Conservation (phyloP, 2,888 invertebrate species). For the Graphium colonna region DNA sequence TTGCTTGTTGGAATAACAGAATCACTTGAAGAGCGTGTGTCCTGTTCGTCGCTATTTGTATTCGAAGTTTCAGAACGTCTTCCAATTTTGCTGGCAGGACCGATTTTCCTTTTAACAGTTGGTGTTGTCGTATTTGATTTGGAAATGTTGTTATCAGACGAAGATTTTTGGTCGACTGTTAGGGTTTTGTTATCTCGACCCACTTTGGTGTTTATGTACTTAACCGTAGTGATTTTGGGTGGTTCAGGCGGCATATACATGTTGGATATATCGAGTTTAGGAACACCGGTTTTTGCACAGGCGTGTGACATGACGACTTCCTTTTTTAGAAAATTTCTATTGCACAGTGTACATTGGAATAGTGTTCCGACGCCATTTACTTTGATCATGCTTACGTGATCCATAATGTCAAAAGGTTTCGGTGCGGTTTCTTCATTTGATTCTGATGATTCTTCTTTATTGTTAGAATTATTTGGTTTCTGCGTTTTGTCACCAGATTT, state of each 20-base stretch:
- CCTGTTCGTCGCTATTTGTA: constrained; percentile 29
- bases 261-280: constrained; percentile 49
- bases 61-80: constrained; percentile 25
- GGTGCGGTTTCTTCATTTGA: constrained; percentile 20
- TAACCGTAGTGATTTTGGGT: constrained; percentile 57
- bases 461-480: not conserved
- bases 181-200: constrained; percentile 37
- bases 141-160: constrained; percentile 28
- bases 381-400: constrained; percentile 66
- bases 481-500: not conserved
- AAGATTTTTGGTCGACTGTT: constrained; percentile 31
- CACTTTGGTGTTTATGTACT: constrained; percentile 60
- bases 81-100: constrained; percentile 65
- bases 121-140: constrained; percentile 25
- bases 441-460: constrained; percentile 10
- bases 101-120: constrained; percentile 54
- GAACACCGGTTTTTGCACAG: constrained; percentile 63
- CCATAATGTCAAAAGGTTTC: constrained; percentile 62
- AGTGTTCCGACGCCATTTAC: constrained; percentile 69
- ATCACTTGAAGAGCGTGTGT: constrained; percentile 17
- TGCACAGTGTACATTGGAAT: constrained; percentile 70
- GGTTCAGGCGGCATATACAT: constrained; percentile 43
- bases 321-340: constrained; percentile 67
- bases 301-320: constrained; percentile 62
- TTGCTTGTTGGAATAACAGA: constrained; percentile 18